phyloP scores from a whole-genome alignment of 2,113 vertebrate species.

The Haplochromis vanheusdeni region DNA sequence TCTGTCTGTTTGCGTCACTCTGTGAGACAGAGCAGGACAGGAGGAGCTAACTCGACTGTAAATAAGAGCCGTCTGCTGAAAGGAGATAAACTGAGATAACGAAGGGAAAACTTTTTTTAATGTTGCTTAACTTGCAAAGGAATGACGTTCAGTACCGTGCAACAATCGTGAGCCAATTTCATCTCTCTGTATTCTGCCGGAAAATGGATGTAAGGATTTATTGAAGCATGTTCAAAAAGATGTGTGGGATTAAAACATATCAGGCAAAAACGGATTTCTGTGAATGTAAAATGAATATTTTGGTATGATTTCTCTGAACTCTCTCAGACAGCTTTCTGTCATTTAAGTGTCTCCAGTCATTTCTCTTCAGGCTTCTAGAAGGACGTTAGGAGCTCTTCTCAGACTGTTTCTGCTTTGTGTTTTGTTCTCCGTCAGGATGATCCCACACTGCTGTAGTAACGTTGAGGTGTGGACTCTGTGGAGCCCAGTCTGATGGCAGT shows the following conservation, averaged over 20 bases:
- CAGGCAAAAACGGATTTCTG: accelerated
- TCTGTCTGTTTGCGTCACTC: neutral
- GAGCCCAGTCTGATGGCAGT: neutral
- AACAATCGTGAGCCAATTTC: accelerated
- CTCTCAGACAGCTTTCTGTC: neutral
- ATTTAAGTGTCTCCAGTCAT: neutral
- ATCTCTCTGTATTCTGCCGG: accelerated
- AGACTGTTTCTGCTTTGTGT: neutral
- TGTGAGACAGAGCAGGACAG: neutral
- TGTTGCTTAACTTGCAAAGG: neutral
- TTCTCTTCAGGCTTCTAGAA: neutral
- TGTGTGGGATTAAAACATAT: neutral
- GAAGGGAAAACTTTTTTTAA: neutral
- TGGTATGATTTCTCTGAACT: neutral
- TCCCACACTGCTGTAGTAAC: neutral
- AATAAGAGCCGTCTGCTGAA: neutral
- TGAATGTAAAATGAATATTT: neutral
- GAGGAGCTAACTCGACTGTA: neutral
- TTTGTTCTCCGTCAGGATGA: neutral
- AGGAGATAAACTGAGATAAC: accelerated
- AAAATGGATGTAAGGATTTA: neutral
- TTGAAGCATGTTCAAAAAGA: neutral
- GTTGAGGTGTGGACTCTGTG: neutral
- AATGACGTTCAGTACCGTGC: accelerated
- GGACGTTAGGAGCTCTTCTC: accelerated